Evolutionary conservation across 2,113 vertebrate species (phyloP).

Genomic region (Pseudolaguvia tuberculata): DNA sequence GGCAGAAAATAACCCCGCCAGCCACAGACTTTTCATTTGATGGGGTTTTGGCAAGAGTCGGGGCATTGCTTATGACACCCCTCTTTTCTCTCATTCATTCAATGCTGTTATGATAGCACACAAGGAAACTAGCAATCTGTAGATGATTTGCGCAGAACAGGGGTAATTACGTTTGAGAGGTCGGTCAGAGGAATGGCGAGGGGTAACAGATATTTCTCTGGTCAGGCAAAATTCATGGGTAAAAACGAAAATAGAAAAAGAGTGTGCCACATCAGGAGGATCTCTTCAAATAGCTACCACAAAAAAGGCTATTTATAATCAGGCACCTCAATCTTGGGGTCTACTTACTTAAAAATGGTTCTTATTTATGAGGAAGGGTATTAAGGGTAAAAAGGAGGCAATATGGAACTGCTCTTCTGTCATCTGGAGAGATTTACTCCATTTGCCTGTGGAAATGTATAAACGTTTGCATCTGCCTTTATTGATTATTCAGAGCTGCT

Average conservation of each 20-base stretch:
- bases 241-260: conserved; percentile 47
- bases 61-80: conserved; percentile 36
- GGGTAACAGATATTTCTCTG: conserved; percentile 49
- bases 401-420: not conserved
- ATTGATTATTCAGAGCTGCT: not conserved
- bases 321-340: conserved; percentile 40
- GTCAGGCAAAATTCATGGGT: conserved; percentile 45
- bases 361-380: conserved; percentile 46
- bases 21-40: conserved; percentile 28
- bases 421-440: not conserved
- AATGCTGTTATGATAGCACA: conserved; percentile 33
- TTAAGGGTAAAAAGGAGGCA: not conserved
- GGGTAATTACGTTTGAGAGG: conserved; percentile 42
- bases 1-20: conserved; percentile 37
- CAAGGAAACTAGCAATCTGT: conserved; percentile 40
- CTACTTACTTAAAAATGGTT: conserved; percentile 30
- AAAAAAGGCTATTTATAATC: conserved; percentile 49
- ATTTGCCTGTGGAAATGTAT: not conserved
- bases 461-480: not conserved
- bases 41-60: conserved; percentile 38
- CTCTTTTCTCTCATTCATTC: conserved; percentile 4
- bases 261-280: conserved; percentile 44
- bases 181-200: conserved; percentile 30
- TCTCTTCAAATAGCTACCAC: conserved; percentile 42
- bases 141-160: conserved; percentile 25